Evolutionary conservation across 2,888 invertebrate genomes (phyloP), one percentile per base, ranked within the genome.

Genomic region (Chorisops tibialis): DNA sequence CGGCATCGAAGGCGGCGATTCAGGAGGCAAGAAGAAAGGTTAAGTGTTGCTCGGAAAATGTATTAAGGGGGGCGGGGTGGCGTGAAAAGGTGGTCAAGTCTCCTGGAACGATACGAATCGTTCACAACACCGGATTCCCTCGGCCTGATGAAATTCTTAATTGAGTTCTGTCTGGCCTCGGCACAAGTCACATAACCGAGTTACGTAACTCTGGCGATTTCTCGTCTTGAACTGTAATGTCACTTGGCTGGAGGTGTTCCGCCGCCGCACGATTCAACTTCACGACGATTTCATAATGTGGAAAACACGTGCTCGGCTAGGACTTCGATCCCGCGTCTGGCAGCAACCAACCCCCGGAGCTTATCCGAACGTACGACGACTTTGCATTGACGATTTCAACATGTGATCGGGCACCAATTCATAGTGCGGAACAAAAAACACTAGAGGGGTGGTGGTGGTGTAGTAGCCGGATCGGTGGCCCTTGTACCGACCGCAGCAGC

Each of bases 11-110:
- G 47, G 45, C 60, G 66, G 64, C 21, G 66, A 63, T 54, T 59
- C 38, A 47, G 59, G 48, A 39, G 62, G 58, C 61, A 68, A 68
- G 66, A 68, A 66, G 65, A 68, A 68, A 68, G 68, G 68, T 68
- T 67, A 59, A 56, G 56, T 56, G 45, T 30, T 4, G 30, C 35
- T 30, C 16, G 2, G 30, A 11, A 21, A 7, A 21, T 16, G 9
- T 9, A n/a, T 21, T n/a, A n/a, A n/a, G n/a, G n/a, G n/a, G n/a
- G n/a, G n/a, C n/a, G n/a, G n/a, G n/a, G n/a, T n/a, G n/a, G n/a
- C 12, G n/a, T 24, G 22, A 16, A 24, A 12, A 41, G n/a, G n/a
- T n/a, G n/a, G n/a, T n/a, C n/a, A n/a, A n/a, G n/a, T 41, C 14
- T 22, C 14, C 3, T 7, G 18, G 12, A 18, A 4, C 12, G 14